Conservation (phyloP, 2,888 invertebrate genomes). For the Tanaodytes sp. region DNA sequence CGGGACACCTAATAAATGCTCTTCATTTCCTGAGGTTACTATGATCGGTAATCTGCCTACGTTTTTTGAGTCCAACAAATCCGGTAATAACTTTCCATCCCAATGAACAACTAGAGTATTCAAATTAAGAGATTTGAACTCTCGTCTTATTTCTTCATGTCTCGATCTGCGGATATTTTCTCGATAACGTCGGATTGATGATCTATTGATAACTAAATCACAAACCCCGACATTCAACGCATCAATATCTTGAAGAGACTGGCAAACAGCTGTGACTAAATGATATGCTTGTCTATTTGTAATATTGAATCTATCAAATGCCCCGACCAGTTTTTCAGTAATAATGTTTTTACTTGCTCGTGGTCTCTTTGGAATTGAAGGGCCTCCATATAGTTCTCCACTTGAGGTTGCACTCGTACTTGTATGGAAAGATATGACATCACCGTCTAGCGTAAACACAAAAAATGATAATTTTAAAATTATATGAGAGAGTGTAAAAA, state of each 20-base stretch:
- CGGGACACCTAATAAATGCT: no score
- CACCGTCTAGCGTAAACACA: no score
- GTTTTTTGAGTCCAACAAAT: neutral
- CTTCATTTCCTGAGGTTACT: neutral
- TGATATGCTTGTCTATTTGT: constrained; percentile 4
- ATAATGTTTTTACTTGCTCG: no score
- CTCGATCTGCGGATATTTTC: neutral
- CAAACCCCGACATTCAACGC: neutral
- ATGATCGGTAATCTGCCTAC: neutral
- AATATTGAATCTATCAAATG: constrained; percentile 1
- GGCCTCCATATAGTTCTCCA: no score
- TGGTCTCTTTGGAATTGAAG: no score
- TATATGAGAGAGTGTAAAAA: no score
- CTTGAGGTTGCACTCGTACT: no score
- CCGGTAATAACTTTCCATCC: neutral
- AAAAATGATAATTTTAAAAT: no score
- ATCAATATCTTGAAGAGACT: neutral
- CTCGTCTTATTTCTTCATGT: neutral
- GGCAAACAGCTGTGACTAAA: neutral
- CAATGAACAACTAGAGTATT: neutral
- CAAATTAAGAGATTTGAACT: neutral
- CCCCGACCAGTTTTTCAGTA: constrained; percentile 2
- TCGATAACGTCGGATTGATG: neutral
- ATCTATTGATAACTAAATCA: neutral
- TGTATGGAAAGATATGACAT: no score